Evolutionary conservation across 2,797 vertebrate species (phyloP), one percentile per base, ranked within the genome.

Genomic region (Scolopax rusticola): DNA sequence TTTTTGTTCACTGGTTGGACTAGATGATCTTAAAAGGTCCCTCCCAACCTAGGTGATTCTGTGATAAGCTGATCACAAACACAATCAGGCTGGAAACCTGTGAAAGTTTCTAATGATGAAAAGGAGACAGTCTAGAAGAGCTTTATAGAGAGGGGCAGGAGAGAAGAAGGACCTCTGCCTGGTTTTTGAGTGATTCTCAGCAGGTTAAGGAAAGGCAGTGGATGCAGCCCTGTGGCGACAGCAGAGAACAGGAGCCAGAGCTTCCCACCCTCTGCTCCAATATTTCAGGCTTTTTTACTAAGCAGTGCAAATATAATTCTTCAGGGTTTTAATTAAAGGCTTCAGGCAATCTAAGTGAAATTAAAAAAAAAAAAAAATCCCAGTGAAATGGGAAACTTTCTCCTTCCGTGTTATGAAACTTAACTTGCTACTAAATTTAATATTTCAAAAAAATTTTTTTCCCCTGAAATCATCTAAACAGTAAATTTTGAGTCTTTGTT

Each of bases 121-220:
- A 56, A 73, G 32, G 30, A 7, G 28, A 51, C 57, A n/a, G 3
- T 9, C 60, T 14, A 25, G 7, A 69, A n/a, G 51, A 86, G 41
- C 6, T 83, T 48, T 59, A 28, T 9, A 57, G 73, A 15, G 40
- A 56, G 13, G 11, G 15, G 15, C 0, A 12, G 40, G 28, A 76
- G 63, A 48, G 54, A 8, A 10, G 32, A 40, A 73, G 6, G 9
- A 45, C 2, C 0, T 6, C 79, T 69, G 43, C 20, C 16, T 27
- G 15, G 4, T 0, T 8, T 79, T 60, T 10, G 36, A n/a, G 65
- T 56, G 51, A 41, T 32, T 79, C 15, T 60, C 1, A 0, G 13
- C 11, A 20, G 23, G n/a, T 65, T 24, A 20, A 84, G 32, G 51
- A 13, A 74, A 27, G 20, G 32, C 3, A 0, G n/a, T 6, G 7